Percentiles rank a stretch among this genome's conserved stretches.
phyloP scores from a whole-genome alignment of 2,113 vertebrate genomes.

The Megaleporinus macrocephalus region DNA sequence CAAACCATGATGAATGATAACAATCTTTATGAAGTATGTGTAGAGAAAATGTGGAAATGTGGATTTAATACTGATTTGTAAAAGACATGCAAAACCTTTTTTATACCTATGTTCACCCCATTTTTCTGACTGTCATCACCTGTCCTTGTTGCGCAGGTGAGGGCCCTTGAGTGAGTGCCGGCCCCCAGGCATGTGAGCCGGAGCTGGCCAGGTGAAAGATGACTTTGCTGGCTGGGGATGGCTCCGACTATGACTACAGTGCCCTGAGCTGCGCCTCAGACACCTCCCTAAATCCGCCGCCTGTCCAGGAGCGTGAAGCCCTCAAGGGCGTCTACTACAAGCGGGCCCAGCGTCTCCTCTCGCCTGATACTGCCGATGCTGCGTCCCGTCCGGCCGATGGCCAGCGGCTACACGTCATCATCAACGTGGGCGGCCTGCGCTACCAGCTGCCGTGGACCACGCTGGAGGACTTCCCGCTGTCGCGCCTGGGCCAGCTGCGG shows the following conservation, averaged over 20 bases:
- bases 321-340: slow-evolving; percentile 93
- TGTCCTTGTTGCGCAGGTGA: slow-evolving; percentile 48
- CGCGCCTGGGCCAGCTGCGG: slow-evolving; percentile 89
- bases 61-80: too few species aligned
- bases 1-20: too few species aligned
- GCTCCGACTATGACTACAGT: slow-evolving; percentile 97
- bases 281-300: slow-evolving; percentile 82
- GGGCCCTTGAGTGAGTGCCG: slow-evolving; percentile 43
- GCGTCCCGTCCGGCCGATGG: slow-evolving; percentile 71
- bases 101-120: too few species aligned
- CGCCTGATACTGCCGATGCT: slow-evolving; percentile 53
- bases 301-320: slow-evolving; percentile 82
- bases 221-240: slow-evolving; percentile 94
- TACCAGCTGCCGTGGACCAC: slow-evolving; percentile 97
- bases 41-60: too few species aligned
- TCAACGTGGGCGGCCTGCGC: slow-evolving; percentile 95
- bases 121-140: too few species aligned
- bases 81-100: too few species aligned
- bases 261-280: slow-evolving; percentile 94
- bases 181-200: slow-evolving; percentile 82
- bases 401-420: slow-evolving; percentile 87
- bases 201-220: slow-evolving; percentile 79
- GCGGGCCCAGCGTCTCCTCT: slow-evolving; percentile 81
- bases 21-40: too few species aligned
- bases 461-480: slow-evolving; percentile 93